Percentiles rank a stretch among this genome's conserved stretches.
Conservation (phyloP, 2,888 invertebrate genomes). For the Conistra vaccinii region DNA sequence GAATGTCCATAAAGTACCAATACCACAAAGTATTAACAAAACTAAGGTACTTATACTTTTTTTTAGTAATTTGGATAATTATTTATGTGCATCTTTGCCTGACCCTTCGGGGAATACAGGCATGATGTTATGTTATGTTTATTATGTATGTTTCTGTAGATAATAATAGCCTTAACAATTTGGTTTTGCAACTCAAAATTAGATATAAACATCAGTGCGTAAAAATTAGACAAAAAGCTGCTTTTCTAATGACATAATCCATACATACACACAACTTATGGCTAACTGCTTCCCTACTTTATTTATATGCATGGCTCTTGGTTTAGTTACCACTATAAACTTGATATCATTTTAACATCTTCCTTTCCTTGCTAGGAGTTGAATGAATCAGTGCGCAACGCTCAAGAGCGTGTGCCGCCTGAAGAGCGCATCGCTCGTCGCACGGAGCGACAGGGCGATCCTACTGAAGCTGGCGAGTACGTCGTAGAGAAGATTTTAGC, state of each 20-base stretch:
- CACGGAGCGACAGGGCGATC: slow-evolving; percentile 81
- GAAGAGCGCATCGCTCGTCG: slow-evolving; percentile 88
- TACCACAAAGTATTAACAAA: slow-evolving; percentile 70
- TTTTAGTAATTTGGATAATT: slow-evolving; percentile 8
- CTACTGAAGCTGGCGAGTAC: slow-evolving; percentile 91
- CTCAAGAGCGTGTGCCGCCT: slow-evolving; percentile 87
- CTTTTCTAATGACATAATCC: slow-evolving; percentile 10
- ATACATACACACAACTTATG: slow-evolving; percentile 4
- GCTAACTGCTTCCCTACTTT: slow-evolving; percentile 16
- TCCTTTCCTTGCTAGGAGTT: slow-evolving; percentile 60
- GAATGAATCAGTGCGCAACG: slow-evolving; percentile 84
- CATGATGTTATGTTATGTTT: too few species aligned
- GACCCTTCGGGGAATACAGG: too few species aligned
- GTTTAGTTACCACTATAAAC: not conserved
- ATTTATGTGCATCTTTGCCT: not conserved
- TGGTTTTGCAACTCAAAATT: slow-evolving; percentile 8
- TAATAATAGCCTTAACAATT: slow-evolving; percentile 4
- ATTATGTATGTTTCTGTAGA: not conserved
- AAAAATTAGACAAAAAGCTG: not conserved
- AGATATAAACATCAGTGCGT: not conserved
- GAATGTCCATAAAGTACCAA: slow-evolving; percentile 72
- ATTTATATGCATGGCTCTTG: slow-evolving; percentile 2
- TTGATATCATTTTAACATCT: not conserved
- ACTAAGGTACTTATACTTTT: slow-evolving; percentile 70
- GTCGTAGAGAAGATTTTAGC: slow-evolving; percentile 96